These are phyloP conservation scores for Liodrosophila aerea DNA, from an alignment of 2,888 invertebrate genomes.

Conservation along the genomic window DNA sequence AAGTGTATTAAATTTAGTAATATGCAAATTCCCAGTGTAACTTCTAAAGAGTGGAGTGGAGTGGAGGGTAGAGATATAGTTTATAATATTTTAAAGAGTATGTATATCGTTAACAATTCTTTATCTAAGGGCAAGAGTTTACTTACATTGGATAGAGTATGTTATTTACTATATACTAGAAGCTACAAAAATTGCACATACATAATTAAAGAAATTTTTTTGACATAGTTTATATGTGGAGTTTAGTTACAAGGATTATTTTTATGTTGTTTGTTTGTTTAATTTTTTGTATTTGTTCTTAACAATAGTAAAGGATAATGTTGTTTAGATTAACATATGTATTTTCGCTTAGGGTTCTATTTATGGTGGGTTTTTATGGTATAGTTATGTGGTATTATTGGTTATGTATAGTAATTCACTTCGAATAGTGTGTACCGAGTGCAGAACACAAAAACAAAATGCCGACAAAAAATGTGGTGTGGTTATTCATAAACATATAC, in stretches of 20 bases:
- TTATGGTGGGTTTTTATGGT: conserved; percentile 32
- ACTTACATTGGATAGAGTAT: conserved; percentile 55
- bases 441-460: conserved; percentile 59
- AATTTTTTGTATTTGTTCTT: conserved; percentile 13
- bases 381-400: conserved; percentile 22
- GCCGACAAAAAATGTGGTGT: conserved; percentile 54
- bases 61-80: background rate
- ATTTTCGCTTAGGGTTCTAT: conserved; percentile 38
- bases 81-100: background rate
- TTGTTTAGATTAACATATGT: conserved; percentile 30
- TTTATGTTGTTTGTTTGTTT: background rate
- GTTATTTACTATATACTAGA: conserved; percentile 27
- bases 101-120: conserved; percentile 28
- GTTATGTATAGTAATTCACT: conserved; percentile 17
- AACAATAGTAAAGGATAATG: conserved; percentile 10
- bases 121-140: conserved; percentile 5
- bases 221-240: conserved; percentile 19
- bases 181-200: conserved; percentile 34
- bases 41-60: no score
- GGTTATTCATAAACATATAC: conserved; percentile 59
- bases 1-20: no score
- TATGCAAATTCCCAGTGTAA: no score
- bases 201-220: conserved; percentile 7
- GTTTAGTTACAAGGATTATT: conserved; percentile 47
- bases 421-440: conserved; percentile 33